Conservation (phyloP, 2,888 invertebrate genomes). For the Bembecia ichneumoniformis region DNA sequence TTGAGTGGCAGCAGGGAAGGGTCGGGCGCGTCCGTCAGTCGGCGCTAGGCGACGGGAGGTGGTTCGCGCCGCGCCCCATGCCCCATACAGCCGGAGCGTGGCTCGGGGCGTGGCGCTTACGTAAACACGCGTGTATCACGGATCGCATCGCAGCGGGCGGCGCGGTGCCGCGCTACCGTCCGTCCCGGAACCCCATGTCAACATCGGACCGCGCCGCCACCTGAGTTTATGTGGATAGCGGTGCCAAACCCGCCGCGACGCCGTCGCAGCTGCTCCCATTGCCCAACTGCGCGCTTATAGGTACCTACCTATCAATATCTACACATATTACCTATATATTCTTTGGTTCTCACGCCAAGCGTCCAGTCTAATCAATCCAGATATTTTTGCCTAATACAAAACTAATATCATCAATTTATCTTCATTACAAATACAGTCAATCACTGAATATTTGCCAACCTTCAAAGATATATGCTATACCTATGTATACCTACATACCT, state of each 20-base stretch:
- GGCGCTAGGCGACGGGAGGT: constrained; percentile 66
- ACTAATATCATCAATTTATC: too few relatives aligned
- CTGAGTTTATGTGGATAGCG: constrained; percentile 54
- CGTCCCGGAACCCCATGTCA: constrained; percentile 44
- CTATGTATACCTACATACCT: too few relatives aligned
- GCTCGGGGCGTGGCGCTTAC: constrained; percentile 73
- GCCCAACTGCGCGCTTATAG: constrained; percentile 62
- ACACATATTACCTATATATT: too few relatives aligned
- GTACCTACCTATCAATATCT: constrained; percentile 22
- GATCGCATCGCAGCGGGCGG: constrained; percentile 42
- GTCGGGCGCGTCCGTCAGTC: constrained; percentile 46
- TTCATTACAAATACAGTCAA: too few relatives aligned
- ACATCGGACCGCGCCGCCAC: constrained; percentile 62
- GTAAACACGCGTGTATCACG: constrained; percentile 63
- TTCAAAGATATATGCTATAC: too few relatives aligned
- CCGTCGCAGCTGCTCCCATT: constrained; percentile 57
- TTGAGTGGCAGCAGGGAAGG: constrained; percentile 26
- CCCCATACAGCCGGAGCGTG: constrained; percentile 66
- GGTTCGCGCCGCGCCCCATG: constrained; percentile 66
- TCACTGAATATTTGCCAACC: too few relatives aligned
- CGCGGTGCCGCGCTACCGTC: constrained; percentile 60
- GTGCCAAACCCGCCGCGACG: constrained; percentile 46
- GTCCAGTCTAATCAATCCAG: too few relatives aligned
- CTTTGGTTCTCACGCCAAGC: too few relatives aligned
- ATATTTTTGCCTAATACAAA: too few relatives aligned